Conservation (phyloP, 2,888 invertebrate genomes). For the Euclidia mi region DNA sequence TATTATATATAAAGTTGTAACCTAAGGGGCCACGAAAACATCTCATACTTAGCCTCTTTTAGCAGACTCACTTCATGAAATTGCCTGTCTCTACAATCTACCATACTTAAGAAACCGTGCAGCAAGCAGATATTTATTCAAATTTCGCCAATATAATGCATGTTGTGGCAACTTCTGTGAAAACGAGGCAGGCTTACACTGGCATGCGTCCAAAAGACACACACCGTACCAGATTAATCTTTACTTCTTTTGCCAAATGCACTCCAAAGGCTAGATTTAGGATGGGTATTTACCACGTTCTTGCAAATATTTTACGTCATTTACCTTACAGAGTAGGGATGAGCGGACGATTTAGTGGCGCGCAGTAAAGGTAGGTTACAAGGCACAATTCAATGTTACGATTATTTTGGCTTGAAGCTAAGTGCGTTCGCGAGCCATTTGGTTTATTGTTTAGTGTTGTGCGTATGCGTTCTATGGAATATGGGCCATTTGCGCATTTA, state of each 20-base stretch:
- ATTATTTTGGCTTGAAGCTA: conserved; percentile 9
- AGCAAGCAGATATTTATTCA: conserved; percentile 47
- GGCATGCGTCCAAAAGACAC: conserved; percentile 72
- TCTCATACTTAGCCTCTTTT: too few relatives aligned
- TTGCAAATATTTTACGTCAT: conserved; percentile 61
- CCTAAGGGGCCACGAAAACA: too few relatives aligned
- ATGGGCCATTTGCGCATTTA: background rate
- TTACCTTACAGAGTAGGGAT: conserved; percentile 48
- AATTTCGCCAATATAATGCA: conserved; percentile 52
- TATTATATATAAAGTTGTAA: too few relatives aligned
- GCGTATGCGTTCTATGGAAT: background rate
- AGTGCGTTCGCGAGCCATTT: conserved; percentile 7
- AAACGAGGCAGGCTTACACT: conserved; percentile 58
- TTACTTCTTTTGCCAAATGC: conserved; percentile 83
- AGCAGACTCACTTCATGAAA: conserved; percentile 22
- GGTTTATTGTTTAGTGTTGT: background rate
- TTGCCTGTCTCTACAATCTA: conserved; percentile 35
- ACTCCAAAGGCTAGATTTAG: conserved; percentile 72
- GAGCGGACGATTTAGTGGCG: conserved; percentile 13
- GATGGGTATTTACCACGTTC: conserved; percentile 63
- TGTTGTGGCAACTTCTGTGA: conserved; percentile 59
- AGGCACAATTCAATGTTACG: conserved; percentile 16
- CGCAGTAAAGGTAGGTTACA: conserved; percentile 14
- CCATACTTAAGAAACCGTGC: conserved; percentile 50
- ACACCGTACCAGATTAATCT: conserved; percentile 79